Evolutionary conservation across 2,888 invertebrate genomes (phyloP).

Genomic region (Polymixis lichenea): DNA sequence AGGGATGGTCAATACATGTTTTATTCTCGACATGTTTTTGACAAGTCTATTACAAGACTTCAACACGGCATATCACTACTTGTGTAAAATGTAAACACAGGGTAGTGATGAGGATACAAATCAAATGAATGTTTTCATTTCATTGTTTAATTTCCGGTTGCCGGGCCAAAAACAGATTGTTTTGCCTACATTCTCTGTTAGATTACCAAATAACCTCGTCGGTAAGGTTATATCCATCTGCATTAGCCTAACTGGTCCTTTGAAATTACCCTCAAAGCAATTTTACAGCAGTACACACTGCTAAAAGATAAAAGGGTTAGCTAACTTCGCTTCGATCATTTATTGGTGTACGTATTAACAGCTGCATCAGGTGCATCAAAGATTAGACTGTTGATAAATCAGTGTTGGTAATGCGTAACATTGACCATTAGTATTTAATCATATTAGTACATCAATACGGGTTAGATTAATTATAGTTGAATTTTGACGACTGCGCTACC

Average conservation of each 20-base stretch:
- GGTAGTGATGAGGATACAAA: slow-evolving; percentile 10
- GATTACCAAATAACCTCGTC: background rate
- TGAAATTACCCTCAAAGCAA: slow-evolving; percentile 23
- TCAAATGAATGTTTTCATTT: slow-evolving; percentile 8
- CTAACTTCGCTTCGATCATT: background rate
- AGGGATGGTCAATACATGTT: background rate
- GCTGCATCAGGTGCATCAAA: no score
- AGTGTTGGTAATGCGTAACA: background rate
- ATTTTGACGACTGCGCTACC: no score
- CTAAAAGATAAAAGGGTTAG: slow-evolving; percentile 23
- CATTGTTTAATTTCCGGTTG: slow-evolving; percentile 29
- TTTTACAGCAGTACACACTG: slow-evolving; percentile 23
- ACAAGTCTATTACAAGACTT: background rate
- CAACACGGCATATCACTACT: no score
- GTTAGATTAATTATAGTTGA: no score
- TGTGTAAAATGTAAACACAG: no score
- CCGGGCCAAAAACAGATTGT: slow-evolving; percentile 4
- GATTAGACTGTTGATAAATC: no score
- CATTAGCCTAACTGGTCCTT: slow-evolving; percentile 4
- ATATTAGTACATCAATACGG: no score
- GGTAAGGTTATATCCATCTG: background rate
- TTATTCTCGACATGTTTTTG: background rate
- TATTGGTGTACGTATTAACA: no score
- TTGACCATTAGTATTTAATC: background rate
- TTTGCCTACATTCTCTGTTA: slow-evolving; percentile 1